A percentile compares a stretch with the other conserved stretches of the same genome.
Conservation (phyloP, 1,140 invertebrate genomes). For the Bactericera cockerelli region DNA sequence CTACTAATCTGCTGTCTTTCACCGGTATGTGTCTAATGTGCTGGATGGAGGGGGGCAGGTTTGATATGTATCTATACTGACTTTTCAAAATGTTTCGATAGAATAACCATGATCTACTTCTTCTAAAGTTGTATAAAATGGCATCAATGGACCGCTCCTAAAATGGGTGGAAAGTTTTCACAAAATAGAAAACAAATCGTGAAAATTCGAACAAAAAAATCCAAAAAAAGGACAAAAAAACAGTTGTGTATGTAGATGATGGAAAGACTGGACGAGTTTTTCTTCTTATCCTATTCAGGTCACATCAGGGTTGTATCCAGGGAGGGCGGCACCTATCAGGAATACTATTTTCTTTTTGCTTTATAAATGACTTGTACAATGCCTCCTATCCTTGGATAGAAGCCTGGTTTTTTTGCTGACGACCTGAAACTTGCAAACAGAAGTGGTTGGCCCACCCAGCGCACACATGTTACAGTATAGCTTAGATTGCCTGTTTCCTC, state of each 20-base stretch:
- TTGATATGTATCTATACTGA: conserved; percentile 13
- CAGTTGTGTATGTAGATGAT: background rate
- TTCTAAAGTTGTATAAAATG: conserved; percentile 14
- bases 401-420: too few relatives aligned
- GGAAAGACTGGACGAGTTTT: background rate
- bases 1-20: conserved; percentile 14
- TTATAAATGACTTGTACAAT: background rate
- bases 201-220: conserved; percentile 11
- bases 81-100: conserved; percentile 17
- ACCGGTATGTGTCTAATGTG: conserved; percentile 10
- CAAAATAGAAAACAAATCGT: conserved; percentile 20
- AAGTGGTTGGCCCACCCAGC: background rate
- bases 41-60: conserved; percentile 11
- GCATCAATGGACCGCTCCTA: conserved; percentile 15
- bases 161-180: conserved; percentile 23
- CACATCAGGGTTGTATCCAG: too few relatives aligned
- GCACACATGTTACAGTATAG: background rate
- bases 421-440: background rate
- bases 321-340: background rate
- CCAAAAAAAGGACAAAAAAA: too few relatives aligned
- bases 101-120: conserved; percentile 14
- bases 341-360: background rate
- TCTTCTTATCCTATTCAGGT: background rate
- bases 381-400: background rate
- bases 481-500: too few relatives aligned